Evolutionary conservation across 53 echinoderm and acorn worm species (phyloP), one percentile per base, ranked within the genome.

Genomic region (Temnopleurus reevesii): DNA sequence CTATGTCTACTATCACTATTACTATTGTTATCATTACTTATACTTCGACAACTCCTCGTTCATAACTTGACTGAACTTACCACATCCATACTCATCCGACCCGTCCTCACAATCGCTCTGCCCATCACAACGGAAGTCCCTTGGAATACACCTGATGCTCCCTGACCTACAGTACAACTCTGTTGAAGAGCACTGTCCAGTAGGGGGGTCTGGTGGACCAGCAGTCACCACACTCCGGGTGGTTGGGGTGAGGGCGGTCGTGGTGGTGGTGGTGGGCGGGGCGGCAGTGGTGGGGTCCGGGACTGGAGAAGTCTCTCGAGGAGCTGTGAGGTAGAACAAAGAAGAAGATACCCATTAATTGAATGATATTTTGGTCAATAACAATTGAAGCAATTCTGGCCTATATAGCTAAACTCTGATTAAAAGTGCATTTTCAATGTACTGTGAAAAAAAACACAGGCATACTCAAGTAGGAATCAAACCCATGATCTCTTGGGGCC

Each of bases 71-170:
- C 25, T 59, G 15, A n/a, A 87, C 88, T 87, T 35, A 87, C 88
- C 30, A 36, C 88, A 87, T 46, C 71, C 71, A 53, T 51, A 87
- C 24, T 87, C 88, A n/a, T 87, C 88, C 12, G 88, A 87, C 12
- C 88, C 88, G 18, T 87, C 88, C 12, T 87, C 88, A 33, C 88
- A 87, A 53, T 87, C 88, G 19, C 27, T 87, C 88, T 66, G 27
- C 23, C 88, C 88, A 31, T 87, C 88, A 53, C 88, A 87, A 19
- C 65, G 71, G 71, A 66, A 87, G 35, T 53, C 51, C 17, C 88
- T 17, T 3, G 88, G 88, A 21, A 87, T 71, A 31, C 88, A 87
- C 53, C 65, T 49, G 38, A 53, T 87, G 13, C 88, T 33, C 0
- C 88, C 88, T 0, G 88, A 87, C 65, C 88, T 64, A 35, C 88